phyloP scores from a whole-genome alignment of 2,888 invertebrate species.

The Coenonympha glycerion region DNA sequence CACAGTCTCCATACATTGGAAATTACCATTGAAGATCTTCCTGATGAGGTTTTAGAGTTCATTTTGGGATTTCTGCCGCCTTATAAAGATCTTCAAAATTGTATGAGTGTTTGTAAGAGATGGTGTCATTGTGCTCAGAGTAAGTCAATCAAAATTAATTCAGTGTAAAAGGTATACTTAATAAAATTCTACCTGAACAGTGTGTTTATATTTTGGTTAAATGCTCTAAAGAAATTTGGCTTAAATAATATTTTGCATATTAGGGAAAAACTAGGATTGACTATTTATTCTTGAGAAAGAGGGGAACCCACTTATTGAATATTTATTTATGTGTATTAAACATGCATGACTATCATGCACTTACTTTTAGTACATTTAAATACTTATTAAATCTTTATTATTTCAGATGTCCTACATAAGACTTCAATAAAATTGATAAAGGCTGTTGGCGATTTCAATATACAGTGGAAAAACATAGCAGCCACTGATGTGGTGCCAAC shows the following conservation, averaged over 20 bases:
- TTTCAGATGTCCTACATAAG: constrained; percentile 85
- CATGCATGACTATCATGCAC: no score
- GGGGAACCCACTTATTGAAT: no score
- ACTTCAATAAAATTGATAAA: constrained; percentile 83
- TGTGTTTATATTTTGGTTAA: no score
- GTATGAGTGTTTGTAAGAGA: constrained; percentile 88
- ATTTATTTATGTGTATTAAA: no score
- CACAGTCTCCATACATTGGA: constrained; percentile 50
- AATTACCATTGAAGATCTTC: constrained; percentile 80
- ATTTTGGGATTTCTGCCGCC: constrained; percentile 92
- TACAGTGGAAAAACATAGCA: constrained; percentile 82
- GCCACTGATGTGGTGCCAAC: constrained; percentile 78
- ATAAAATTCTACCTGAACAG: not conserved
- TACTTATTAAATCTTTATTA: constrained; percentile 19
- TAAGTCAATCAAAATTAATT: constrained; percentile 68
- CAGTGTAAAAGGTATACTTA: no score
- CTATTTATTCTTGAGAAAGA: no score
- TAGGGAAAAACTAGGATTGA: no score
- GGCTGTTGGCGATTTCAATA: constrained; percentile 84
- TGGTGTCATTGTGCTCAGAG: constrained; percentile 91
- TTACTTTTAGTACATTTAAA: not conserved
- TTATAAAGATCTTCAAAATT: constrained; percentile 91
- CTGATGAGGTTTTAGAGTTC: constrained; percentile 95
- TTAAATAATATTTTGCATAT: no score
- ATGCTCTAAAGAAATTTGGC: no score